Evolutionary conservation across 2,113 vertebrate genomes (phyloP).

Genomic region (Alethe diademata): DNA sequence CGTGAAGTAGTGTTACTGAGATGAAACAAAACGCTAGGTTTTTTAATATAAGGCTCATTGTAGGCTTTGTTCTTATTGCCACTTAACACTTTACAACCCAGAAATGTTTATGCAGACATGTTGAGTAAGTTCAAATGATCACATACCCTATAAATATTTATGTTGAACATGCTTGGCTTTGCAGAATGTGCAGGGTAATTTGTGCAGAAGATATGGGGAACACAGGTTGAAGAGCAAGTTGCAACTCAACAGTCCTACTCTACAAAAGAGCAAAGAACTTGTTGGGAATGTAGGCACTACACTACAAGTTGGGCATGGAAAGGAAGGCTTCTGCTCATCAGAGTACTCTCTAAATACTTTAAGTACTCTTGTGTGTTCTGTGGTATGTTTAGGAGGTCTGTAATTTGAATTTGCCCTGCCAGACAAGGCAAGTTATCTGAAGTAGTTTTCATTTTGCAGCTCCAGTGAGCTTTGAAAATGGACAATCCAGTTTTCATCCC

Average conservation of each 20-base stretch:
- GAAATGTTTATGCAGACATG: neutral
- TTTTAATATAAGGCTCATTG: neutral
- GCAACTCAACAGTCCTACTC: neutral
- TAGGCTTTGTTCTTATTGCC: neutral
- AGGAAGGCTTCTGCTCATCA: neutral
- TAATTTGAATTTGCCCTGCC: neutral
- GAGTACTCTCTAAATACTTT: neutral
- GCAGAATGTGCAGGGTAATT: neutral
- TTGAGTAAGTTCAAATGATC: neutral
- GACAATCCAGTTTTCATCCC: neutral
- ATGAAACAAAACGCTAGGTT: neutral
- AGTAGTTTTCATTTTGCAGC: neutral
- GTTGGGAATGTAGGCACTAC: neutral
- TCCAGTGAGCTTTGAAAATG: neutral
- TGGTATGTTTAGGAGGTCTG: neutral
- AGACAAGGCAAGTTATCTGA: neutral
- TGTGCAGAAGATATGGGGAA: neutral
- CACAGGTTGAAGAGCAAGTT: neutral
- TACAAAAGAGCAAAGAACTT: neutral
- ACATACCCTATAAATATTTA: neutral
- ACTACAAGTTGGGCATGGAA: neutral
- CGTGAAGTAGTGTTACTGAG: neutral
- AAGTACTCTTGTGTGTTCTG: neutral
- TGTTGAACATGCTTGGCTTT: neutral
- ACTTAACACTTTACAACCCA: neutral